A percentile compares a stretch with the other conserved stretches of the same genome.
phyloP scores from a whole-genome alignment of 1,140 invertebrate species.

The Pogonomyrmex californicus region DNA sequence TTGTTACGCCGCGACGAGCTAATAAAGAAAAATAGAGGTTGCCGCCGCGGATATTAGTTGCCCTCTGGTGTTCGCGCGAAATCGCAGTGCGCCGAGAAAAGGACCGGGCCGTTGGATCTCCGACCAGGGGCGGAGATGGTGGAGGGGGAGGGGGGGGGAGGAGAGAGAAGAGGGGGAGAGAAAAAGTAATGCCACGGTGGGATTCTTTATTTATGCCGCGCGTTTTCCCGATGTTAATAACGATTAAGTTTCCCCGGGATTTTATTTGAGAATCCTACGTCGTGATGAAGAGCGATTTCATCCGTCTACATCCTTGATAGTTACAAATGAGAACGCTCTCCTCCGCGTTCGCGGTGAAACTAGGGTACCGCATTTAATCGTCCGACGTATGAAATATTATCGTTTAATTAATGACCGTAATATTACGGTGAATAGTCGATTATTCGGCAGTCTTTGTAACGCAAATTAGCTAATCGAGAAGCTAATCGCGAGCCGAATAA shows the following conservation, averaged over 20 bases:
- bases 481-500: background rate
- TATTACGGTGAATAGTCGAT: background rate
- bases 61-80: conserved; percentile 13
- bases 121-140: no score
- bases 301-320: conserved; percentile 8
- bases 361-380: background rate
- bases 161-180: background rate
- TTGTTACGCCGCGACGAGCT: conserved; percentile 63
- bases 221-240: conserved; percentile 3
- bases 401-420: conserved; percentile 35
- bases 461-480: conserved; percentile 1
- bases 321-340: background rate
- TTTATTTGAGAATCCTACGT: conserved; percentile 30
- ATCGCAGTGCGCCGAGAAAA: background rate
- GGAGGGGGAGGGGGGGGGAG: background rate
- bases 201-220: conserved; percentile 61
- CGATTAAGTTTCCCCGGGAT: background rate
- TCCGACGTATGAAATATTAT: conserved; percentile 16
- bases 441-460: background rate
- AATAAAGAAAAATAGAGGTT: conserved; percentile 79
- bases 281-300: conserved; percentile 54
- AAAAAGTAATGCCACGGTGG: conserved; percentile 7
- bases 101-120: background rate
- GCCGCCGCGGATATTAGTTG: conserved; percentile 74
- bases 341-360: background rate